Conservation (phyloP, 2,113 vertebrate species). For the Lamprotornis superbus region DNA sequence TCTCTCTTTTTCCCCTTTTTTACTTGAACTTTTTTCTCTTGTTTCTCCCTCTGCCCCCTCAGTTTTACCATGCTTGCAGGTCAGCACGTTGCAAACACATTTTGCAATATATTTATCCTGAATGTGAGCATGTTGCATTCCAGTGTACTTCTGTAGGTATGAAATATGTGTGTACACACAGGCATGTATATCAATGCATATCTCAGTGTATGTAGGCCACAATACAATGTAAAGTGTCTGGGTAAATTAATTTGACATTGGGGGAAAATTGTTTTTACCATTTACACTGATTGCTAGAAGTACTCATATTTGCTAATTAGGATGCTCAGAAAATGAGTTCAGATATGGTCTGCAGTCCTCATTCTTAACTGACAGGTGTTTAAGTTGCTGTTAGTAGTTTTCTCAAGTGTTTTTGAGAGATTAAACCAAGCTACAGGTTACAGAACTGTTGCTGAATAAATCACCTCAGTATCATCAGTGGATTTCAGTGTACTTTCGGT, state of each 20-base stretch:
- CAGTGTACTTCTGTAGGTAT: background rate
- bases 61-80: background rate
- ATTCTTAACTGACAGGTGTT: background rate
- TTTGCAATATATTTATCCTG: background rate
- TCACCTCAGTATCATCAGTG: background rate
- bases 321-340: constrained; percentile 13
- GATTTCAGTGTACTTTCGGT: constrained; percentile 15
- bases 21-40: background rate
- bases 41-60: background rate
- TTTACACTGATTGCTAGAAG: background rate
- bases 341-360: background rate
- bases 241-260: background rate
- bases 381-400: background rate
- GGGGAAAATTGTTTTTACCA: background rate
- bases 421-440: background rate
- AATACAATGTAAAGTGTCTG: background rate
- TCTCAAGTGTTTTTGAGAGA: background rate
- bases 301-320: background rate
- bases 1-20: background rate
- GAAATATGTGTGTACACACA: background rate
- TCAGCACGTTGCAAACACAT: background rate
- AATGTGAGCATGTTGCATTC: background rate
- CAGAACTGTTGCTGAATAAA: constrained; percentile 11
- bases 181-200: background rate
- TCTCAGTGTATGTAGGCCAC: background rate